These are phyloP conservation scores for Eupithecia dodoneata DNA, from an alignment of 2,888 invertebrate species.

Conservation along the genomic window DNA sequence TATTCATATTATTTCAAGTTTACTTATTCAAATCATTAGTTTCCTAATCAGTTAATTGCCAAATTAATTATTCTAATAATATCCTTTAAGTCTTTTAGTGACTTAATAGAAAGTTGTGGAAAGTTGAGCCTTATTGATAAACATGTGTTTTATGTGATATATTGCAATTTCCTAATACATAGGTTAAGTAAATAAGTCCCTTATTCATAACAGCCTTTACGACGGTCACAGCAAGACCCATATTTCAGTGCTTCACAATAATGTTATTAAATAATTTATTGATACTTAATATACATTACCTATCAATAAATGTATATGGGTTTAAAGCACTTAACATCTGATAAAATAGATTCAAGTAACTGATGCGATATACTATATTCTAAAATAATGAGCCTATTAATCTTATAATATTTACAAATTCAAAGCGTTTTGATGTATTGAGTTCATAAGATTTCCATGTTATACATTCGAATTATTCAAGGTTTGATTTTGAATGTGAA, in stretches of 20 bases:
- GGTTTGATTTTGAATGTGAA: background rate
- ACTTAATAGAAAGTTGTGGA: conserved; percentile 26
- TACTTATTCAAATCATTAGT: background rate
- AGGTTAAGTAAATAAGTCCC: conserved; percentile 34
- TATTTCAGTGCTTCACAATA: background rate
- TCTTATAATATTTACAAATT: background rate
- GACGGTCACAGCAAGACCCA: background rate
- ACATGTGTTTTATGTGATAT: conserved; percentile 54
- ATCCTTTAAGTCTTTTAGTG: conserved; percentile 6
- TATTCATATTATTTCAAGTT: background rate
- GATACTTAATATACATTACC: background rate
- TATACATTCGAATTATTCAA: background rate
- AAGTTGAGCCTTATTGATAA: conserved; percentile 39
- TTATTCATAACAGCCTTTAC: background rate
- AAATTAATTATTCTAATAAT: conserved; percentile 20
- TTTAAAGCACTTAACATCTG: background rate
- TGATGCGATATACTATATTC: background rate
- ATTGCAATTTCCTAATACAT: conserved; percentile 38
- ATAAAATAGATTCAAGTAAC: background rate
- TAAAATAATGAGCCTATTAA: background rate
- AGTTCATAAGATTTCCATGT: background rate
- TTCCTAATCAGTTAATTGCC: conserved; percentile 18
- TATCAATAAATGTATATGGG: background rate
- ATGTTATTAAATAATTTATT: background rate
- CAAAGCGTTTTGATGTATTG: conserved; percentile 1